These are phyloP conservation scores for Drosophila ohnishii DNA, from an alignment of 1,140 invertebrate species.

Conservation along the genomic window DNA sequence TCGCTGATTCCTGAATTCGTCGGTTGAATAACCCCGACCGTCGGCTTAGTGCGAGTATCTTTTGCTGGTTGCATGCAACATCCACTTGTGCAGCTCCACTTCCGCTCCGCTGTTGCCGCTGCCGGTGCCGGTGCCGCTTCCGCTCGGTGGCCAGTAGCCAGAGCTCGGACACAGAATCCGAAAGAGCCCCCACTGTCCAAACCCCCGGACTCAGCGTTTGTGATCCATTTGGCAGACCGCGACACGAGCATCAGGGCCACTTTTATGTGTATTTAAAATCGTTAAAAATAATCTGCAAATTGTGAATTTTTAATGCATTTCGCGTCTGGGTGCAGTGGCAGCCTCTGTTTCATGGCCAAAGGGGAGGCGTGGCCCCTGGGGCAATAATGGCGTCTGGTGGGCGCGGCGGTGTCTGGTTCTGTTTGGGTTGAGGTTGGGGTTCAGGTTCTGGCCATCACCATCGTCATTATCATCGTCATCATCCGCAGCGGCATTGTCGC, in stretches of 20 bases:
- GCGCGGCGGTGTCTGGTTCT: constrained; percentile 56
- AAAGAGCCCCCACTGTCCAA: constrained; percentile 3
- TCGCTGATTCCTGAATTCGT: constrained; percentile 40
- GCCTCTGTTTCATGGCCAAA: constrained; percentile 33
- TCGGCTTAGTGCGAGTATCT: constrained; percentile 16
- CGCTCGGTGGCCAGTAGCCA: constrained; percentile 17
- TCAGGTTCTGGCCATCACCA: constrained; percentile 47
- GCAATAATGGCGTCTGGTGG: constrained; percentile 68
- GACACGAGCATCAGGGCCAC: constrained; percentile 42
- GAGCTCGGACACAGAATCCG: background rate
- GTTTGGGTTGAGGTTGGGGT: constrained; percentile 44
- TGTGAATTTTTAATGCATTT: constrained; percentile 80
- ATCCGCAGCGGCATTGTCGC: constrained; percentile 35
- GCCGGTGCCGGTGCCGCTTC: constrained; percentile 50
- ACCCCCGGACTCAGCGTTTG: constrained; percentile 34
- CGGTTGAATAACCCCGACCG: constrained; percentile 8
- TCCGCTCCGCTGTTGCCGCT: constrained; percentile 46
- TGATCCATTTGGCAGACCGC: constrained; percentile 67
- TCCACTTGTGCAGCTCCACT: constrained; percentile 30
- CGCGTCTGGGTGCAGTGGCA: constrained; percentile 56
- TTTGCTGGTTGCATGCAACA: constrained; percentile 11
- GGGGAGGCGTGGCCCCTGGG: constrained; percentile 41
- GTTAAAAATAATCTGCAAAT: constrained; percentile 81
- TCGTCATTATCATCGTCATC: constrained; percentile 30
- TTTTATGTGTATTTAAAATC: constrained; percentile 79